Evolutionary conservation across 1,140 invertebrate species (phyloP).

Genomic region (Drosophila subobscura): DNA sequence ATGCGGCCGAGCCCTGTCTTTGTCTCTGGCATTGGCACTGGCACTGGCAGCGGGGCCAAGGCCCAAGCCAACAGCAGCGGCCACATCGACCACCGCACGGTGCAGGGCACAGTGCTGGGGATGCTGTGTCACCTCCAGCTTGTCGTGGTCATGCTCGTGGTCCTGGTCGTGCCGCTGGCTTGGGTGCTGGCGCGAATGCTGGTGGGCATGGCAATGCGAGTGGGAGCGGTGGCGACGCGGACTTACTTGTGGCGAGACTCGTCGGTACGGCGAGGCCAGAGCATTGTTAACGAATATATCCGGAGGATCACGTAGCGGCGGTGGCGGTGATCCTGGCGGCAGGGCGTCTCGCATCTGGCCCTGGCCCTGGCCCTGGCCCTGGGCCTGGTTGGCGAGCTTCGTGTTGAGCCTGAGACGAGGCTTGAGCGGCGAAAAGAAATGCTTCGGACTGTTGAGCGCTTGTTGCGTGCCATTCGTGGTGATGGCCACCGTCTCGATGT

Average conservation of each 20-base stretch:
- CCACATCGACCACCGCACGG: conserved; percentile 68
- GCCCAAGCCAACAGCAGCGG: conserved; percentile 67
- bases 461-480: conserved; percentile 71
- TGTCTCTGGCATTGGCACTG: not conserved
- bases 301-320: conserved; percentile 67
- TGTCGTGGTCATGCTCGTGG: not conserved
- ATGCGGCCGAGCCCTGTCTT: conserved; percentile 16
- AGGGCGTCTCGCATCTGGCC: conserved; percentile 29
- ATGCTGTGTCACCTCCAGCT: too few species aligned
- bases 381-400: conserved; percentile 60
- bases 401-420: conserved; percentile 79
- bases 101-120: conserved; percentile 58
- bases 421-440: conserved; percentile 82
- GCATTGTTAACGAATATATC: conserved; percentile 80
- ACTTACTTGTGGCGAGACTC: conserved; percentile 79
- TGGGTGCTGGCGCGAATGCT: conserved; percentile 25
- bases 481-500: conserved; percentile 75
- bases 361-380: conserved; percentile 1
- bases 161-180: conserved; percentile 6
- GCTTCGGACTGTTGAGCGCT: conserved; percentile 76
- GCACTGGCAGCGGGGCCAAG: conserved; percentile 20
- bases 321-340: conserved; percentile 64
- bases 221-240: conserved; percentile 62
- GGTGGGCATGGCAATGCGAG: conserved; percentile 54
- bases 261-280: conserved; percentile 73